A percentile compares a stretch with the other conserved stretches of the same genome.
phyloP scores from a whole-genome alignment of 2,888 invertebrate genomes.

The Drosophila conformis region DNA sequence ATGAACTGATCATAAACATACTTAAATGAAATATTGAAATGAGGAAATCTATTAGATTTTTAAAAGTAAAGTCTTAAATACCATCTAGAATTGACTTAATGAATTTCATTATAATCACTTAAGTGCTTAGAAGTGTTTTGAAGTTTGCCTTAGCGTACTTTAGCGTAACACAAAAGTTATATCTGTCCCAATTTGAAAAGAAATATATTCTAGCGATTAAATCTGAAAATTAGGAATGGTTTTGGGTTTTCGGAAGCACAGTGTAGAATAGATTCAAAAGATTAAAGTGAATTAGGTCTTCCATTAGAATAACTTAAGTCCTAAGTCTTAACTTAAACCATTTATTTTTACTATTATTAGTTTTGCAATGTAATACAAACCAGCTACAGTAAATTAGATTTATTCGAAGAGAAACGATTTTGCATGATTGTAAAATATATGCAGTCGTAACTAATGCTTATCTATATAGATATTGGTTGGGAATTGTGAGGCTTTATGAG shows the following conservation, averaged over 20 bases:
- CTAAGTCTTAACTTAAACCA: not conserved
- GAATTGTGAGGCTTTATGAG: not conserved
- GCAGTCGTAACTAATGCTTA: conserved; percentile 2
- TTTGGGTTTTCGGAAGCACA: not conserved
- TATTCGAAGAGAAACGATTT: not conserved
- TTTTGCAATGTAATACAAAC: not conserved
- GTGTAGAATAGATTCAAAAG: not conserved
- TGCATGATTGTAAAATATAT: not conserved
- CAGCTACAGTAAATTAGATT: not conserved
- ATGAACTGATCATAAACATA: not conserved
- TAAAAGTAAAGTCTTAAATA: not conserved
- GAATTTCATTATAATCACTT: not conserved
- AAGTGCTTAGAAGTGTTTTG: no score
- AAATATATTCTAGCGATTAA: not conserved
- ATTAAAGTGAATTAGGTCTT: not conserved
- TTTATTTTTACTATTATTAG: not conserved
- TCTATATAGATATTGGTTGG: conserved; percentile 10
- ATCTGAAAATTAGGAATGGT: not conserved
- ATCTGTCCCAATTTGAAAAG: not conserved
- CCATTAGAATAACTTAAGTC: not conserved
- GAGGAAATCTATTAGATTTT: not conserved
- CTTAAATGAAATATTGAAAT: not conserved
- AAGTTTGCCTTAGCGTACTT: no score
- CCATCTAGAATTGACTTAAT: not conserved
- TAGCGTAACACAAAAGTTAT: no score